Conservation (phyloP, 2,797 vertebrate genomes). For the Betta splendens region DNA sequence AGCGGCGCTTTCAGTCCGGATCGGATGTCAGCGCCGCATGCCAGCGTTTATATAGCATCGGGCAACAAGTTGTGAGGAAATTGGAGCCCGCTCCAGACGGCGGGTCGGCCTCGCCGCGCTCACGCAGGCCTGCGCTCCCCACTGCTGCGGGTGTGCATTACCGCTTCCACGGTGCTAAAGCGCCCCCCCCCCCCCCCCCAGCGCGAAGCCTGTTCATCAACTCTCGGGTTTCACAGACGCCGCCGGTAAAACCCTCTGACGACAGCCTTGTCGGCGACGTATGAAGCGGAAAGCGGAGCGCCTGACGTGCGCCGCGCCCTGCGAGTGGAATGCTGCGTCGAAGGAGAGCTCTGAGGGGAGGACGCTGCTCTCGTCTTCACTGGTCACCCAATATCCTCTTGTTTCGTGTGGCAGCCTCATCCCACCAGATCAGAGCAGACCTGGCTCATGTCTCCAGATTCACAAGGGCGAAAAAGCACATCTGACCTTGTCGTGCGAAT, state of each 20-base stretch:
- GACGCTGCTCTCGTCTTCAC: conserved; percentile 57
- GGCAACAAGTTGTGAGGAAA: conserved; percentile 88
- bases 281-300: conserved; percentile 79
- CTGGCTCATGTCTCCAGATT: conserved; percentile 49
- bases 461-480: conserved; percentile 39
- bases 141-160: conserved; percentile 65
- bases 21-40: conserved; percentile 82
- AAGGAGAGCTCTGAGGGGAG: conserved; percentile 63
- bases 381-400: conserved; percentile 52
- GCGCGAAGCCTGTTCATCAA: conserved; percentile 68
- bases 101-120: conserved; percentile 71
- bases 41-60: conserved; percentile 88
- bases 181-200: conserved; percentile 58
- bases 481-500: conserved; percentile 42
- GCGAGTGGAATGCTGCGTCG: conserved; percentile 74
- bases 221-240: conserved; percentile 82
- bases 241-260: conserved; percentile 77
- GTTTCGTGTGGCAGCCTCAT: conserved; percentile 15
- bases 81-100: conserved; percentile 68
- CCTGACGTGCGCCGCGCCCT: conserved; percentile 72
- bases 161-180: conserved; percentile 62
- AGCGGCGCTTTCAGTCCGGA: conserved; percentile 80
- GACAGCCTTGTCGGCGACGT: conserved; percentile 77
- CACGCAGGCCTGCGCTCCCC: conserved; percentile 63
- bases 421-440: conserved; percentile 29